These are phyloP conservation scores for Nephrocerus scutellatus DNA, from an alignment of 2,888 invertebrate species.

Conservation along the genomic window DNA sequence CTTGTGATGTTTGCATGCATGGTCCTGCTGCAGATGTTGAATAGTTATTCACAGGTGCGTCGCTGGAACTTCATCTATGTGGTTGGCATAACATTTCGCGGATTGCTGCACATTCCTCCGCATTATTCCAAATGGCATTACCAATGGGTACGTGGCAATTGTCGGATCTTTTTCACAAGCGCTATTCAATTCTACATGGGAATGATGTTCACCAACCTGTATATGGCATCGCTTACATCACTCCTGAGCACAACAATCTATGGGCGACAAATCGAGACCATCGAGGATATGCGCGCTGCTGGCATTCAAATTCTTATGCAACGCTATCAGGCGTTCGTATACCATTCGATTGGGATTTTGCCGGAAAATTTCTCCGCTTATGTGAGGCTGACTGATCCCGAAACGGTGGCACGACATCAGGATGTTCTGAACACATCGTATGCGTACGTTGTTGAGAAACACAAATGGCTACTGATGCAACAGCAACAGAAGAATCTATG, in stretches of 20 bases:
- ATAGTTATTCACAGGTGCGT: slow-evolving; percentile 16
- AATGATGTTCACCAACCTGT: slow-evolving; percentile 18
- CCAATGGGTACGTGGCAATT: no score
- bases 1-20: slow-evolving; percentile 18
- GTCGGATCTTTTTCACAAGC: no score
- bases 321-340: slow-evolving; percentile 17
- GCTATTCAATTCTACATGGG: no score
- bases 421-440: slow-evolving; percentile 19
- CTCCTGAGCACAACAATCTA: slow-evolving; percentile 25
- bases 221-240: slow-evolving; percentile 20
- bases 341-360: slow-evolving; percentile 20
- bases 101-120: slow-evolving; percentile 19
- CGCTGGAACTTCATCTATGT: slow-evolving; percentile 11
- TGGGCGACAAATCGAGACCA: slow-evolving; percentile 22
- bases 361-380: slow-evolving; percentile 15
- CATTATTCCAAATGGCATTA: not conserved
- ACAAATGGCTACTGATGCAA: slow-evolving; percentile 20
- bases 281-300: slow-evolving; percentile 22
- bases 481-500: slow-evolving; percentile 20
- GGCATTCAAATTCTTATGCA: slow-evolving; percentile 21
- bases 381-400: slow-evolving; percentile 17
- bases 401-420: slow-evolving; percentile 17
- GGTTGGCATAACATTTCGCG: slow-evolving; percentile 14
- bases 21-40: slow-evolving; percentile 15
- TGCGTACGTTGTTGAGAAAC: slow-evolving; percentile 16